phyloP scores from a whole-genome alignment of 1,140 invertebrate genomes.

The Aphelenchoides fujianensis region DNA sequence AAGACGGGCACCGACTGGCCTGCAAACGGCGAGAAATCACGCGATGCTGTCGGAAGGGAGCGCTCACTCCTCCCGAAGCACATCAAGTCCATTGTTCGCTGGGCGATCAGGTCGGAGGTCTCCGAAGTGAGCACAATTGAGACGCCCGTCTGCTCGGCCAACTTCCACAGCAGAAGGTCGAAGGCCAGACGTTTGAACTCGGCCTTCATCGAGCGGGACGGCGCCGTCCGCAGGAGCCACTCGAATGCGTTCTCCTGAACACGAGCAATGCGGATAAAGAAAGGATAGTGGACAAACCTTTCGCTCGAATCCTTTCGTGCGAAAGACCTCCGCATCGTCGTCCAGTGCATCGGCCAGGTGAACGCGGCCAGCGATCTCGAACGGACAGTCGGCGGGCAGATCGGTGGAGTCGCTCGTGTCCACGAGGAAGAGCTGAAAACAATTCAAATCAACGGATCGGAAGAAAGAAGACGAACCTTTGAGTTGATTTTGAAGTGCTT shows the following conservation, averaged over 20 bases:
- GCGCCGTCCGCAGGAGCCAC: neutral
- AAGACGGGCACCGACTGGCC: neutral
- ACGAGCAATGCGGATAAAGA: no score
- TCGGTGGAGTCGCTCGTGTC: neutral
- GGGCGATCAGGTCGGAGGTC: conserved; percentile 1
- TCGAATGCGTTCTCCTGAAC: neutral
- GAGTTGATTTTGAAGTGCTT: neutral
- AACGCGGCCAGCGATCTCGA: neutral
- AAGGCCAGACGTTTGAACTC: conserved; percentile 1
- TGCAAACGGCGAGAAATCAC: neutral
- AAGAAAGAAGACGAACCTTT: neutral
- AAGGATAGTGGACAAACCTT: no score
- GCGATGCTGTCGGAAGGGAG: no score
- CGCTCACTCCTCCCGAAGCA: conserved; percentile 10
- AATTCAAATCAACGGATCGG: neutral
- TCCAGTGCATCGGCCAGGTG: neutral
- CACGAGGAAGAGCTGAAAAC: no score
- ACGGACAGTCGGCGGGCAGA: neutral
- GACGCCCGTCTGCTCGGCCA: neutral
- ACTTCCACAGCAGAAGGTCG: conserved; percentile 3
- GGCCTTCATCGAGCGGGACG: neutral
- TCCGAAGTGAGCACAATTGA: neutral
- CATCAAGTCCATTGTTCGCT: neutral
- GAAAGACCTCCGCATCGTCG: no score
- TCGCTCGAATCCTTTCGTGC: no score